These are phyloP conservation scores for Palythoa grandis DNA, from an alignment of 92 coral and sea anemone genomes.

Conservation along the genomic window DNA sequence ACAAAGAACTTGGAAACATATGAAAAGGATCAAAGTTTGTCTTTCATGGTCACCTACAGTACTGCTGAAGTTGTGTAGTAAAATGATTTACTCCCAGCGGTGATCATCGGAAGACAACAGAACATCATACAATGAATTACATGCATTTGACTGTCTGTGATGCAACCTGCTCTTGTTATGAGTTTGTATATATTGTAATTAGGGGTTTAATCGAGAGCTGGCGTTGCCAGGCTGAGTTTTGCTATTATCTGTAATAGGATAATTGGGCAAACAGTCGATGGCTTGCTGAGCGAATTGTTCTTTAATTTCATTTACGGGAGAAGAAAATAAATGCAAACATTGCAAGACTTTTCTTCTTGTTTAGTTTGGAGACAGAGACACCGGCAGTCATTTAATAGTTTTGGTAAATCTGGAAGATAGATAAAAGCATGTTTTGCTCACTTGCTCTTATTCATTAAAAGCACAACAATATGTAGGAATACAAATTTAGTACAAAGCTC, in stretches of 20 bases:
- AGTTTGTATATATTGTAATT: conserved; percentile 37
- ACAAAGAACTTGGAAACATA: not conserved
- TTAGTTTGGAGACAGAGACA: not conserved
- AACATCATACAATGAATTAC: not conserved
- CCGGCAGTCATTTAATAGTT: no score
- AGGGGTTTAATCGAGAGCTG: conserved; percentile 28
- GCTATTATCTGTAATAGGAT: conserved; percentile 42
- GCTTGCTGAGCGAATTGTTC: conserved; percentile 37
- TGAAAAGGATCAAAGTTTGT: not conserved
- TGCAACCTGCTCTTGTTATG: not conserved
- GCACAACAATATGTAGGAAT: not conserved
- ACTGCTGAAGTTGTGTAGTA: not conserved
- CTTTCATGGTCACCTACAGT: not conserved
- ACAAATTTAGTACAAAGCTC: not conserved
- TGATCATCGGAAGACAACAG: not conserved
- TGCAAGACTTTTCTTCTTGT: not conserved
- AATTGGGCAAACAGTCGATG: conserved; percentile 24
- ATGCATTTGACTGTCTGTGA: not conserved
- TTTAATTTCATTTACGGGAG: not conserved
- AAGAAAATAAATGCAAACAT: not conserved
- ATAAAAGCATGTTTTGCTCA: not conserved
- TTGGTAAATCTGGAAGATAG: not conserved
- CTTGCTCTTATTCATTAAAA: conserved; percentile 10
- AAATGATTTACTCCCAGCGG: conserved; percentile 4
- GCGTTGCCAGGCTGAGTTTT: conserved; percentile 11